Evolutionary conservation across 2,797 vertebrate species (phyloP), one percentile per base, ranked within the genome.

Genomic region (Monodelphis domestica): DNA sequence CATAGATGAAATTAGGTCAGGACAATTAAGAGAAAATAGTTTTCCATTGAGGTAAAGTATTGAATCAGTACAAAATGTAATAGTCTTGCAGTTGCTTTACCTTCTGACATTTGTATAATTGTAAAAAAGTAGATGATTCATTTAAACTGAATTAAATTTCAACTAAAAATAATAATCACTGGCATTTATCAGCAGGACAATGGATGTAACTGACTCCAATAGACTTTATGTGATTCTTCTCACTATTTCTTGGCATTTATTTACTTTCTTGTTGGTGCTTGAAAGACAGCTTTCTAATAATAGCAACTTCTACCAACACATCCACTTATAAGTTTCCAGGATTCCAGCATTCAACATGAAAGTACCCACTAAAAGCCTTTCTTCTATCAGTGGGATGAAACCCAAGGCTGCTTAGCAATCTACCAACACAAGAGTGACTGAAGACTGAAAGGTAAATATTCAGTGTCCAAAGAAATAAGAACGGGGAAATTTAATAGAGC

Each of bases 21-120:
- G 33, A 89, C 89, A 93, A 93, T 92, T 95, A 92, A 91, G 93
- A 95, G 87, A 52, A 70, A 26, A n/a, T n/a, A 15, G 30, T 91
- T 91, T 90, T 90, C 93, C 91, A 21, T 87, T 54, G 87, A 95
- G 90, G 89, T 5, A 24, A 9, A 29, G 45, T 50, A 26, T 84
- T 54, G 50, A 90, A 52, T 1, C 84, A 94, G 70, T 89, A 2
- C 87, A 53, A 91, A 90, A 87, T 38, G 52, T 24, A 50, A 70
- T 0, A 0, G 24, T 50, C 78, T 28, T 33, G 53, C n/a, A 54
- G 92, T 54, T 0, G 3, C 0, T 53, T 91, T 89, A 45, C 7
- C 89, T 94, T 55, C 89, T 95, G 89, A 78, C 63, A 26, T 91
- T 89, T 0, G 0, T 59, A 53, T 50, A 45, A 54, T 33, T 90